phyloP scores from a whole-genome alignment of 2,888 invertebrate species.

The Bedellia somnulentella region DNA sequence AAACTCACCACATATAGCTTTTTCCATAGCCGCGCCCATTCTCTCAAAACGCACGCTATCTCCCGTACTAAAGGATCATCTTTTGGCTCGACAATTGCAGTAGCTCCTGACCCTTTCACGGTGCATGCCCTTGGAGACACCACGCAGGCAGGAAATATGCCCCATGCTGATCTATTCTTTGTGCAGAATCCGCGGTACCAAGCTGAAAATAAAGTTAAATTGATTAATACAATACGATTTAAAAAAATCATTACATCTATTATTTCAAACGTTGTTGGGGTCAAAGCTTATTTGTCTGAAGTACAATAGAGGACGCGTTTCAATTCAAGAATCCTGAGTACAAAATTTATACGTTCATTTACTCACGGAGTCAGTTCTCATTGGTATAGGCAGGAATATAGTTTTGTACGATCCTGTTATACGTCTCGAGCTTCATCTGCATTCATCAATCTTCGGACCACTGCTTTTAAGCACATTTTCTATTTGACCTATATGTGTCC shows the following conservation, averaged over 20 bases:
- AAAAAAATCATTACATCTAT: neutral
- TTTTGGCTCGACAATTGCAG: conserved; percentile 83
- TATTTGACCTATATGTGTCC: too few relatives aligned
- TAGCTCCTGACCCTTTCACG: conserved; percentile 72
- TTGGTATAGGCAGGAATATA: neutral
- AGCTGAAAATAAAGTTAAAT: conserved; percentile 35
- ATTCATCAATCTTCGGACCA: too few relatives aligned
- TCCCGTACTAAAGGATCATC: conserved; percentile 91
- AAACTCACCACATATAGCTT: conserved; percentile 82
- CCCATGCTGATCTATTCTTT: conserved; percentile 60
- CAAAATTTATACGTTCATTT: too few relatives aligned
- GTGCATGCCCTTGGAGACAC: conserved; percentile 86
- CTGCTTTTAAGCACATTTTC: too few relatives aligned
- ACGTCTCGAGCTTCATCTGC: too few relatives aligned
- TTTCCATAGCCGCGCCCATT: conserved; percentile 95
- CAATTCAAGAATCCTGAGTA: too few relatives aligned
- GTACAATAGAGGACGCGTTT: too few relatives aligned
- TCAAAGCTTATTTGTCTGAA: too few relatives aligned
- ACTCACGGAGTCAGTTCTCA: neutral
- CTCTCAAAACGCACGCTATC: conserved; percentile 86
- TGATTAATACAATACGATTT: neutral
- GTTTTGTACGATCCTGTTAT: too few relatives aligned
- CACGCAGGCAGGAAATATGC: conserved; percentile 58
- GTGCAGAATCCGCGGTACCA: conserved; percentile 90
- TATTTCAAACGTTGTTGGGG: neutral